Conservation (phyloP, 2,888 invertebrate genomes). For the Pterostichus niger region DNA sequence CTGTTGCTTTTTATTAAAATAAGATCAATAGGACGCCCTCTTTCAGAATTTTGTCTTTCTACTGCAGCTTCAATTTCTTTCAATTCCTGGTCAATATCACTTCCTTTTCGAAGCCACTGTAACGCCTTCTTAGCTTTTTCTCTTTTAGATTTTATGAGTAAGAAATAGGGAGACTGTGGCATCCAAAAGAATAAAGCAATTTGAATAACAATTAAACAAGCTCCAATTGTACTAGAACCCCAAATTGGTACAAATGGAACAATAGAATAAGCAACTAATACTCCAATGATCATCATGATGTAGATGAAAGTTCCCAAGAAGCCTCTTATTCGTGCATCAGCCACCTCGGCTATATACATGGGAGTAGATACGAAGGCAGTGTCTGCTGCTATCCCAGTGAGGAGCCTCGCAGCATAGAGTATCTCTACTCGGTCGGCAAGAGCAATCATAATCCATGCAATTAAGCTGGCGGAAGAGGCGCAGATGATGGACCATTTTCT, state of each 20-base stretch:
- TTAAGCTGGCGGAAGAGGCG: constrained; percentile 72
- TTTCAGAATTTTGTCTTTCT: constrained; percentile 73
- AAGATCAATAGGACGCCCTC: constrained; percentile 73
- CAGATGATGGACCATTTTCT: constrained; percentile 74
- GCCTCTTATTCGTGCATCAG: constrained; percentile 75
- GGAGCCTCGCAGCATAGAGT: constrained; percentile 74
- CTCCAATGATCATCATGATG: constrained; percentile 76
- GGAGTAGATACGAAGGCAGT: constrained; percentile 76
- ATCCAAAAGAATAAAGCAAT: constrained; percentile 74
- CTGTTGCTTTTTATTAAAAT: constrained; percentile 74
- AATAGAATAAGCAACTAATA: constrained; percentile 74
- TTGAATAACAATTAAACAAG: constrained; percentile 72
- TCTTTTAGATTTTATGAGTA: constrained; percentile 72
- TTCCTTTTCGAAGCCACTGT: constrained; percentile 69
- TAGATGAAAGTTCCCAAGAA: constrained; percentile 75
- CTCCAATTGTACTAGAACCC: constrained; percentile 73
- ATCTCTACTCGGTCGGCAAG: constrained; percentile 72
- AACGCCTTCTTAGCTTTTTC: constrained; percentile 73
- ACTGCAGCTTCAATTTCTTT: constrained; percentile 74
- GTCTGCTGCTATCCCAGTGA: constrained; percentile 75
- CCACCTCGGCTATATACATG: constrained; percentile 76
- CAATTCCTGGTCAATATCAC: constrained; percentile 73
- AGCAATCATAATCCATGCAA: constrained; percentile 74
- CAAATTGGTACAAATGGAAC: constrained; percentile 74
- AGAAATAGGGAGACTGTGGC: constrained; percentile 76